Conservation (phyloP, 2,113 vertebrate species). For the Tyto alba region DNA sequence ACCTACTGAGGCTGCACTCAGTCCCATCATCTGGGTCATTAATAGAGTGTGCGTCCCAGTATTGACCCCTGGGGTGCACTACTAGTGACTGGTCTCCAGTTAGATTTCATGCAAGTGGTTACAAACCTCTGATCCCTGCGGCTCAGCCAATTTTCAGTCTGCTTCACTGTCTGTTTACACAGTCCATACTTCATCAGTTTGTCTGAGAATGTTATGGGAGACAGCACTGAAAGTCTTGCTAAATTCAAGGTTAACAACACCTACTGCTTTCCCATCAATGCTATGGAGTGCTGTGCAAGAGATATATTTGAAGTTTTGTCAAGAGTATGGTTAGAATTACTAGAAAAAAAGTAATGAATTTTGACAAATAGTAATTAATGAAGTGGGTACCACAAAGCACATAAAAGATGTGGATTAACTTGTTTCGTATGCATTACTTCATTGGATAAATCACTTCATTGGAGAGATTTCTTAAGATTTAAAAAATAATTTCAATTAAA, state of each 20-base stretch:
- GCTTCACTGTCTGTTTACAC: neutral
- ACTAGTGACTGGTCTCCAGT: neutral
- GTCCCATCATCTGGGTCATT: neutral
- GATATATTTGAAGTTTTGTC: neutral
- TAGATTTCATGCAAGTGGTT: neutral
- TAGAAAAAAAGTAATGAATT: neutral
- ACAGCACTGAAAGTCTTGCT: neutral
- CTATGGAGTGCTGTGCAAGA: neutral
- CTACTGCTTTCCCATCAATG: neutral
- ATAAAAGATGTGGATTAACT: neutral
- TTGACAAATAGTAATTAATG: neutral
- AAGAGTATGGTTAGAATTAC: neutral
- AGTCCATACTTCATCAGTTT: neutral
- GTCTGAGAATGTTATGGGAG: neutral
- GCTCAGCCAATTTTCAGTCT: neutral
- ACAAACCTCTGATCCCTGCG: neutral
- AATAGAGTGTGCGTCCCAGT: neutral
- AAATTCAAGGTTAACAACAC: neutral
- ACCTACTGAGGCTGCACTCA: neutral
- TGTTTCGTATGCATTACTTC: neutral
- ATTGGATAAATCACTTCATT: neutral
- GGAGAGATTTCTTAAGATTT: neutral
- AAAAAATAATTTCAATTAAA: neutral
- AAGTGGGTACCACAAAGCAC: neutral
- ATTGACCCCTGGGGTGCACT: neutral